Conservation (phyloP, 2,888 invertebrate genomes). For the Idaea biselata region DNA sequence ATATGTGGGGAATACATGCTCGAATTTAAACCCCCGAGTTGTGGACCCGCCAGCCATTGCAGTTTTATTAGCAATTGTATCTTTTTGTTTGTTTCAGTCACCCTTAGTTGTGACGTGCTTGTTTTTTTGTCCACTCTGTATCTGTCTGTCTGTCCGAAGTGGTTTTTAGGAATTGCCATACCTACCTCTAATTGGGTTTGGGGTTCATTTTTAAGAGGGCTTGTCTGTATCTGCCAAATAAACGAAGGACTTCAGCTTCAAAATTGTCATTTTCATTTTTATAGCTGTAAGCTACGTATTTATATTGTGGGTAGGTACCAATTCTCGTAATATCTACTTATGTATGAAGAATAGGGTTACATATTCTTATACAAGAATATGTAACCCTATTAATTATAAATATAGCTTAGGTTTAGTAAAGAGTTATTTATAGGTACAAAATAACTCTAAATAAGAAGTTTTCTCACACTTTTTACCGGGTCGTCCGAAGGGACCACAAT, state of each 20-base stretch:
- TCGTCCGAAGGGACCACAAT: background rate
- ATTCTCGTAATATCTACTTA: too few species aligned
- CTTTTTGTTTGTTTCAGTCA: background rate
- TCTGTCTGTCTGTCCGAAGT: background rate
- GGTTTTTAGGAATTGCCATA: background rate
- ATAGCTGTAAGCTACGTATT: too few species aligned
- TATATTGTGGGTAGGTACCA: too few species aligned
- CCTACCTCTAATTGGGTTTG: background rate
- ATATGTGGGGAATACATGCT: slow-evolving; percentile 35
- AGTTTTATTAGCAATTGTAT: background rate
- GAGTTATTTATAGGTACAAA: too few species aligned
- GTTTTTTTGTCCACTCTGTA: background rate
- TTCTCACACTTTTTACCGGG: background rate
- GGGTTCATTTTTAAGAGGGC: background rate
- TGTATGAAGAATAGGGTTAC: too few species aligned
- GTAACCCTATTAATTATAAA: too few species aligned
- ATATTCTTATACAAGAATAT: too few species aligned
- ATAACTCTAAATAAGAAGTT: background rate
- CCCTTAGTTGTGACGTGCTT: background rate
- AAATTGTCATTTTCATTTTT: background rate
- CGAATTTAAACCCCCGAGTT: slow-evolving; percentile 39
- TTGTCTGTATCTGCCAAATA: background rate
- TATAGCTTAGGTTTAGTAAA: too few species aligned
- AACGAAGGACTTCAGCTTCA: background rate
- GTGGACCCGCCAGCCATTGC: slow-evolving; percentile 8